Conservation (phyloP, 2,113 vertebrate genomes). For the Garra rufa region DNA sequence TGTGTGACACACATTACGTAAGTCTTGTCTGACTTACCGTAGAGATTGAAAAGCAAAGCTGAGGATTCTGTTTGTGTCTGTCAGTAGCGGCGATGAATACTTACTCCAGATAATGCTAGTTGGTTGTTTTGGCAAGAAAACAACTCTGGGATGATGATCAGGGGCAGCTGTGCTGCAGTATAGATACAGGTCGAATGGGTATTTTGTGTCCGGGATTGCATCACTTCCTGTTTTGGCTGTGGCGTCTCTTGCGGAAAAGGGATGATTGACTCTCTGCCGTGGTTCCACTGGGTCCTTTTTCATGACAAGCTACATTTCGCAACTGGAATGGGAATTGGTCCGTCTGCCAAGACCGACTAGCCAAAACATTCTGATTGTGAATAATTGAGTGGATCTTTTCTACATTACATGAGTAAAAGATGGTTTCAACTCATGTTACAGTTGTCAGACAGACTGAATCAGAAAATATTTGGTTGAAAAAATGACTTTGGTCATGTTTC, state of each 20-base stretch:
- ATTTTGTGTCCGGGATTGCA: slow-evolving; percentile 19
- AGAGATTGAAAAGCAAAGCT: slow-evolving; percentile 35
- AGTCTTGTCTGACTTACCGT: slow-evolving; percentile 22
- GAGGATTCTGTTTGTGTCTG: slow-evolving; percentile 33
- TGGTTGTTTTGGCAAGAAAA: not conserved
- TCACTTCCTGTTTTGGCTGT: slow-evolving; percentile 6
- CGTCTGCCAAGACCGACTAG: not conserved
- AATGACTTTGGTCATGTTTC: slow-evolving; percentile 43
- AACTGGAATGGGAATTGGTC: slow-evolving; percentile 5
- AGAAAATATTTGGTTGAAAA: slow-evolving; percentile 30
- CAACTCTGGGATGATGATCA: not conserved
- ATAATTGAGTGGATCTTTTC: slow-evolving; percentile 13
- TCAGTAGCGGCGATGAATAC: not conserved
- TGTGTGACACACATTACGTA: slow-evolving; percentile 39
- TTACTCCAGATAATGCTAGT: not conserved
- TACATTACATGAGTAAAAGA: slow-evolving; percentile 30
- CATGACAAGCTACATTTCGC: slow-evolving; percentile 3
- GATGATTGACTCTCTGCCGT: not conserved
- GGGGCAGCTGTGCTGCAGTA: not conserved
- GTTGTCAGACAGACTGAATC: slow-evolving; percentile 25
- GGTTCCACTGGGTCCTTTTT: slow-evolving; percentile 5
- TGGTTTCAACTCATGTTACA: slow-evolving; percentile 17
- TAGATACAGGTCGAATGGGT: not conserved
- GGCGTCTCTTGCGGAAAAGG: not conserved
- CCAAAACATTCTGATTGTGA: not conserved